A percentile compares a stretch with the other conserved stretches of the same genome.
phyloP scores from a whole-genome alignment of 2,888 invertebrate genomes.

The Cheiracanthium punctorium region DNA sequence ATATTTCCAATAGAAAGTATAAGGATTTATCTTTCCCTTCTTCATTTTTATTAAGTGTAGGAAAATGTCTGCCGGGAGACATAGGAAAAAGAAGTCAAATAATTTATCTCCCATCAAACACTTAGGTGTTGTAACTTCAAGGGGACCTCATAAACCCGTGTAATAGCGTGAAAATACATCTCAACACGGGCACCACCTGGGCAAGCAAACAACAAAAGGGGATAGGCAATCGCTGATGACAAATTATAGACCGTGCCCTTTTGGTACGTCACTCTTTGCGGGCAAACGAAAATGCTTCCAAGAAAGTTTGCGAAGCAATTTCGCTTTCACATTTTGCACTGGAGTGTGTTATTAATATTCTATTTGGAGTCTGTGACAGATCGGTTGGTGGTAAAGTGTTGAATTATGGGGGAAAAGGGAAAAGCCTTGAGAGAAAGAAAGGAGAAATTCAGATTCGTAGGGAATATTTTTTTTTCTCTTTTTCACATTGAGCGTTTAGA shows the following conservation, averaged over 20 bases:
- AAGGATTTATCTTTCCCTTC: background rate
- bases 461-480: no score
- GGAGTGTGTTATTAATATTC: conserved; percentile 3
- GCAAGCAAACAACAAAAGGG: conserved; percentile 20
- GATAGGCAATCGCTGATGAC: conserved; percentile 38
- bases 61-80: background rate
- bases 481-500: no score
- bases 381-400: background rate
- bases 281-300: background rate
- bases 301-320: background rate
- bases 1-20: background rate
- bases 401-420: background rate
- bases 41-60: background rate
- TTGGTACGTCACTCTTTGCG: conserved; percentile 11
- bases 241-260: conserved; percentile 50
- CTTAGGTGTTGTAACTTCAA: background rate
- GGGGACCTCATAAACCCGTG: conserved; percentile 4
- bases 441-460: no score
- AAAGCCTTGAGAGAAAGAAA: no score
- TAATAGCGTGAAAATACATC: background rate
- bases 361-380: conserved; percentile 15
- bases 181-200: conserved; percentile 4
- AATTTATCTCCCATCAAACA: background rate
- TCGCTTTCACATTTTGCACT: background rate
- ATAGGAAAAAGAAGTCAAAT: background rate